Evolutionary conservation across 2,113 vertebrate species (phyloP), one percentile per base, ranked within the genome.

Genomic region (Peromyscus maniculatus): DNA sequence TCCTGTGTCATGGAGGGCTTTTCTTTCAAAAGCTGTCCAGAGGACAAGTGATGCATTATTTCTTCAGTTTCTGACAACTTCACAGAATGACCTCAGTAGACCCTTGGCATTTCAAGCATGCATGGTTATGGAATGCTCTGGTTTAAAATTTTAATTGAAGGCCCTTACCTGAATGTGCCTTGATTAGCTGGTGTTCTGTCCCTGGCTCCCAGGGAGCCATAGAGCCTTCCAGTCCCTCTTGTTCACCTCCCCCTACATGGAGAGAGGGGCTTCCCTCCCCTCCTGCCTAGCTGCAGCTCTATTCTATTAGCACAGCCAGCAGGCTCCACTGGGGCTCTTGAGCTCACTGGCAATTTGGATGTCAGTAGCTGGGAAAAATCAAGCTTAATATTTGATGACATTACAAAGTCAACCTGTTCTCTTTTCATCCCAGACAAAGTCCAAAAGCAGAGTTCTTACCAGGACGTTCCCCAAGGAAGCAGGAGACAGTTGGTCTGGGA

Each of bases 331-430:
- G 69, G 89, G 91, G 92, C 94, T 96, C 84, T 96, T 39, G 21
- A 72, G 97, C 94, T 84, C 80, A 36, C 96, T 97, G 74, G 84
- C 88, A 97, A 77, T 97, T 91, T 52, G 46, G 86, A 94, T 98
- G 96, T 98, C 98, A 97, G 96, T 95, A 87, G 78, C 96, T 96
- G 95, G 91, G 74, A 91, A 97, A 96, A 98, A 94, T 97, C 97
- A 97, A 95, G 96, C 83, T 97, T 97, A 97, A 86, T 97, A 96
- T 96, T 87, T 97, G 72, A 95, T 97, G 89, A 91, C 91, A 94
- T 97, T 97, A 95, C 83, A 93, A 97, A 98, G 93, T 97, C 94
- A 97, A 16, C 96, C 95, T 97, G 93, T 95, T 98, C 96, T 95
- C 96, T 96, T 97, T 78, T 96, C 90, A 49, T 72, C 96, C 93